A percentile compares a stretch with the other conserved stretches of the same genome.
Evolutionary conservation across 2,888 invertebrate species (phyloP).

Genomic region (Oegoconia quadripuncta): DNA sequence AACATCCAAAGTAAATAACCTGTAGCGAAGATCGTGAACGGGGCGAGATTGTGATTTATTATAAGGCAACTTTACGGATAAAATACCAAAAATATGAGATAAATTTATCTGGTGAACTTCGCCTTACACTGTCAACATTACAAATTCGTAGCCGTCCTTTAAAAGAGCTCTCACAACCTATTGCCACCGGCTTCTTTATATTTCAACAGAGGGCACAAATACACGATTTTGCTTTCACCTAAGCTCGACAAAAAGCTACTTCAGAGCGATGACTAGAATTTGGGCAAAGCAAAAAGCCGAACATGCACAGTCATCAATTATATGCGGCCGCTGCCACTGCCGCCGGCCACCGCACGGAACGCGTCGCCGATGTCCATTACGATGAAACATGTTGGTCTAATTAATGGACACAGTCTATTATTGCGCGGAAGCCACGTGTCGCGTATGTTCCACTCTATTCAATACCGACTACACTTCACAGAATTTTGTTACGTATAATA

Average conservation of each 20-base stretch:
- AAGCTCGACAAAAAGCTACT: slow-evolving; percentile 20
- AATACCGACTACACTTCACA: not conserved
- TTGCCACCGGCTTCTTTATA: not conserved
- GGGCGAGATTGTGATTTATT: too few relatives aligned
- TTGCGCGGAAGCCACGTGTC: slow-evolving; percentile 30
- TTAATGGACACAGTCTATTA: slow-evolving; percentile 67
- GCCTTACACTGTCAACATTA: not conserved
- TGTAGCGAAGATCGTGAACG: too few relatives aligned
- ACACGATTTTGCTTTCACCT: slow-evolving; percentile 12
- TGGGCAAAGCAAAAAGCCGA: slow-evolving; percentile 38
- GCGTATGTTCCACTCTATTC: not conserved
- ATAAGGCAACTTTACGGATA: too few relatives aligned
- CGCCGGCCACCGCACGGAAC: slow-evolving; percentile 25
- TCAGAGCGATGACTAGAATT: slow-evolving; percentile 24
- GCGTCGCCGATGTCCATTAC: slow-evolving; percentile 63
- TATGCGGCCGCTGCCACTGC: slow-evolving; percentile 15
- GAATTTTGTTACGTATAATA: not conserved
- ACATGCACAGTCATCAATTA: slow-evolving; percentile 41
- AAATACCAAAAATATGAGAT: too few relatives aligned
- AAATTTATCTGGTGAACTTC: too few relatives aligned
- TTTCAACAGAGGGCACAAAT: slow-evolving; percentile 1
- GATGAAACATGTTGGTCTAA: slow-evolving; percentile 67
- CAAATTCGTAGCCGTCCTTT: not conserved
- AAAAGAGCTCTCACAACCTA: not conserved
- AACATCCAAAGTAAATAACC: too few relatives aligned